Conservation (phyloP, 2,888 invertebrate species). For the Eupithecia dodoneata region DNA sequence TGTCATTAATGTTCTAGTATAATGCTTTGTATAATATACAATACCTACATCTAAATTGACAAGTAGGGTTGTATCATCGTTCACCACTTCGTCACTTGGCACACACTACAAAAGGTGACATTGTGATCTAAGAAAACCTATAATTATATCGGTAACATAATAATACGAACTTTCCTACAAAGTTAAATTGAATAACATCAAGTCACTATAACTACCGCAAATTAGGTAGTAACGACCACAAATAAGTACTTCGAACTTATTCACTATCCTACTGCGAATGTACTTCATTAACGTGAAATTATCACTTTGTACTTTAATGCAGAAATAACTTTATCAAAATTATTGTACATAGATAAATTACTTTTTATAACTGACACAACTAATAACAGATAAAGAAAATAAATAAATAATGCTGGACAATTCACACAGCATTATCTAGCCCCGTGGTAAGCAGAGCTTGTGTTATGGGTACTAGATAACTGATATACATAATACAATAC, state of each 20-base stretch:
- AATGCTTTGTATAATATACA: no score
- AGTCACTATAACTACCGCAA: background rate
- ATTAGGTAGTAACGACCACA: slow-evolving; percentile 1
- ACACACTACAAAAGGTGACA: background rate
- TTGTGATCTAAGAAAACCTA: background rate
- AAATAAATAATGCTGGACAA: no score
- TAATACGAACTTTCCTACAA: background rate
- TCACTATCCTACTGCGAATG: background rate
- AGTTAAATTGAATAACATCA: background rate
- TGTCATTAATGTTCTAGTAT: no score
- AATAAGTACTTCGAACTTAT: slow-evolving; percentile 1
- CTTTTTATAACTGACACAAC: background rate
- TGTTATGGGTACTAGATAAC: no score
- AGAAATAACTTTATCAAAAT: background rate
- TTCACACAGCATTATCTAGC: no score
- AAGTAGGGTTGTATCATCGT: background rate
- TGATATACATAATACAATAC: no score
- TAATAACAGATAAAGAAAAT: background rate
- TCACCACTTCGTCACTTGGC: background rate
- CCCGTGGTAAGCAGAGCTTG: no score
- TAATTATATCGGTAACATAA: background rate
- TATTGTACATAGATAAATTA: background rate
- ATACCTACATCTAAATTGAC: background rate
- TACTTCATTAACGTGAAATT: background rate
- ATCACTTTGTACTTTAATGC: background rate